Evolutionary conservation across 2,797 vertebrate genomes (phyloP).

Genomic region (Florisuga fusca): DNA sequence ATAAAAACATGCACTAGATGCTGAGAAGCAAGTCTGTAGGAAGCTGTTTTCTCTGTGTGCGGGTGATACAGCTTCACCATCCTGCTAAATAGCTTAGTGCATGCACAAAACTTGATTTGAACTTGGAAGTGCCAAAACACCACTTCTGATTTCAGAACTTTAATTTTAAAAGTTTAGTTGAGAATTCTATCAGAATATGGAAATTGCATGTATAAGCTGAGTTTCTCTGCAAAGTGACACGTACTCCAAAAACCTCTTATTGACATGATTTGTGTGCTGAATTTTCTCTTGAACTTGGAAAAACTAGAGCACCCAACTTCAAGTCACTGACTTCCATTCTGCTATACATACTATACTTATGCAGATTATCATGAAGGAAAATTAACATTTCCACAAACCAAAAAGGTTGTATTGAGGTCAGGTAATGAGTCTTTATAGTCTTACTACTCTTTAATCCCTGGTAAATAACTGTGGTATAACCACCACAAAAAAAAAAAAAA

Average conservation of each 20-base stretch:
- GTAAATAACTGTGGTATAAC: neutral
- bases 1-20: neutral
- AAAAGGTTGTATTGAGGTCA: constrained; percentile 15
- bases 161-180: neutral
- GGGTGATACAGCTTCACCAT: accelerated
- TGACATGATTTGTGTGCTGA: constrained; percentile 15
- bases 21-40: neutral
- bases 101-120: neutral
- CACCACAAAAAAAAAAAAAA: constrained; percentile 7
- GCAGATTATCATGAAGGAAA: neutral
- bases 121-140: neutral
- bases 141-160: neutral
- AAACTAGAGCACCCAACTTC: neutral
- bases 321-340: neutral
- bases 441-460: neutral
- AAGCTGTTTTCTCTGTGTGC: neutral
- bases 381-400: constrained; percentile 10
- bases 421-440: neutral
- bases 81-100: neutral
- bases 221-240: constrained; percentile 8
- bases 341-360: neutral
- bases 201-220: constrained; percentile 8
- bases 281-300: neutral
- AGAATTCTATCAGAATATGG: constrained; percentile 21
- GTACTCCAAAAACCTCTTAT: neutral